Percentiles rank a stretch among this genome's conserved stretches.
phyloP scores from a whole-genome alignment of 1,140 invertebrate genomes.

The Paralvinella palmiformis region DNA sequence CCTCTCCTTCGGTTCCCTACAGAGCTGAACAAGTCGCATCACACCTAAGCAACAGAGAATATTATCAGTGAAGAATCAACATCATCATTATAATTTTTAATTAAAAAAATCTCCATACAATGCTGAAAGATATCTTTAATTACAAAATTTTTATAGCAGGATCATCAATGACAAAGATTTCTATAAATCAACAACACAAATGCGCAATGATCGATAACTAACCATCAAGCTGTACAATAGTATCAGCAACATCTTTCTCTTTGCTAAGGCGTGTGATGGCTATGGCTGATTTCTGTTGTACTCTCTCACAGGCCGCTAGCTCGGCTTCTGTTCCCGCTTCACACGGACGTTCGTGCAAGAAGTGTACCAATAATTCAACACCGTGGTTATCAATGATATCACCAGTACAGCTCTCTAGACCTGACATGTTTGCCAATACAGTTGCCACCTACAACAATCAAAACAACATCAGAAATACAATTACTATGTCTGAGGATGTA shows the following conservation, averaged over 20 bases:
- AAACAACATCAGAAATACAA: neutral
- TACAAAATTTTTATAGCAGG: neutral
- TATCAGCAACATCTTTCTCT: slow-evolving; percentile 63
- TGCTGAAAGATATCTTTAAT: neutral
- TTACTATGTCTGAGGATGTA: no score
- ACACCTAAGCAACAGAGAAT: slow-evolving; percentile 50
- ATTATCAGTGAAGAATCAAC: neutral
- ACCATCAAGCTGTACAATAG: slow-evolving; percentile 70
- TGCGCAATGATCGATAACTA: neutral
- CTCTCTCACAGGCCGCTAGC: slow-evolving; percentile 63
- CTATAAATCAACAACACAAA: neutral
- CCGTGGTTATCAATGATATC: slow-evolving; percentile 57
- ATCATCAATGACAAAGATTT: neutral
- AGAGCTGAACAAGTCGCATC: slow-evolving; percentile 65
- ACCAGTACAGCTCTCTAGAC: slow-evolving; percentile 58
- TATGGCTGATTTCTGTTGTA: slow-evolving; percentile 80
- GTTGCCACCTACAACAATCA: slow-evolving; percentile 58
- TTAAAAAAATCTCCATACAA: slow-evolving; percentile 7
- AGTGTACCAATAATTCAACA: slow-evolving; percentile 67
- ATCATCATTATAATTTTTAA: slow-evolving; percentile 5
- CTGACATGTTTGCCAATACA: slow-evolving; percentile 72
- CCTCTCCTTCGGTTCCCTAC: slow-evolving; percentile 62
- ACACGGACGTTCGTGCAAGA: slow-evolving; percentile 64
- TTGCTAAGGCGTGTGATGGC: slow-evolving; percentile 75
- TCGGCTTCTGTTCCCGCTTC: slow-evolving; percentile 53